Conservation (phyloP, 2,113 vertebrate species). For the Ceyx margarethae region DNA sequence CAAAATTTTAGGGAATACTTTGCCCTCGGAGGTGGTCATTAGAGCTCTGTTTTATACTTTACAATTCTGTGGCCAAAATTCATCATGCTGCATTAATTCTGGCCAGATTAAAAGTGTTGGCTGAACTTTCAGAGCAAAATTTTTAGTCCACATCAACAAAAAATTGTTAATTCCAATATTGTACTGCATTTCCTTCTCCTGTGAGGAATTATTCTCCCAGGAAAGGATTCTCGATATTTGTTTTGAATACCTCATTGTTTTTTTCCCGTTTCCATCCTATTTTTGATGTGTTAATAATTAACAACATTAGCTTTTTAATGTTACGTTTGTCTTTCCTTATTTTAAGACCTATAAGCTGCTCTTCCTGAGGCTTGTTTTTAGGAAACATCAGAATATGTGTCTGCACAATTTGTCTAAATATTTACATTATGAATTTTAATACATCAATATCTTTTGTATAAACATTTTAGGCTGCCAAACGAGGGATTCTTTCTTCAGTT, state of each 20-base stretch:
- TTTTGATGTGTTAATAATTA: not conserved
- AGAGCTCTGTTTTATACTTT: not conserved
- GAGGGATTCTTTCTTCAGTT: conserved; percentile 88
- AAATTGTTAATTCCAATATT: not conserved
- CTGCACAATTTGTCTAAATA: not conserved
- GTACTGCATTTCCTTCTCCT: not conserved
- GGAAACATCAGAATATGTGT: not conserved
- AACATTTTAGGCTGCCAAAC: conserved; percentile 87
- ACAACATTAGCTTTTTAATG: not conserved
- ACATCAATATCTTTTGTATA: not conserved
- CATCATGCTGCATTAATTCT: not conserved
- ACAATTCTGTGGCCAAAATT: not conserved
- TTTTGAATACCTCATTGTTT: not conserved
- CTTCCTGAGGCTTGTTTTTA: not conserved
- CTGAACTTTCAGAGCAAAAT: not conserved
- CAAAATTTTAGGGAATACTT: not conserved
- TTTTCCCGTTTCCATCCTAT: not conserved
- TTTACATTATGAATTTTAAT: not conserved
- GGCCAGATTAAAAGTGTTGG: not conserved
- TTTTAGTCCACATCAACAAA: not conserved
- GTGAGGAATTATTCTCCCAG: not conserved
- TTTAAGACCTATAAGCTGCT: not conserved
- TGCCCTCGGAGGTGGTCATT: not conserved
- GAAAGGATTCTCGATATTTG: not conserved
- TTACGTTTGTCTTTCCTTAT: not conserved